phyloP scores from a whole-genome alignment of 2,797 vertebrate genomes.

The Manis crassicaudata region DNA sequence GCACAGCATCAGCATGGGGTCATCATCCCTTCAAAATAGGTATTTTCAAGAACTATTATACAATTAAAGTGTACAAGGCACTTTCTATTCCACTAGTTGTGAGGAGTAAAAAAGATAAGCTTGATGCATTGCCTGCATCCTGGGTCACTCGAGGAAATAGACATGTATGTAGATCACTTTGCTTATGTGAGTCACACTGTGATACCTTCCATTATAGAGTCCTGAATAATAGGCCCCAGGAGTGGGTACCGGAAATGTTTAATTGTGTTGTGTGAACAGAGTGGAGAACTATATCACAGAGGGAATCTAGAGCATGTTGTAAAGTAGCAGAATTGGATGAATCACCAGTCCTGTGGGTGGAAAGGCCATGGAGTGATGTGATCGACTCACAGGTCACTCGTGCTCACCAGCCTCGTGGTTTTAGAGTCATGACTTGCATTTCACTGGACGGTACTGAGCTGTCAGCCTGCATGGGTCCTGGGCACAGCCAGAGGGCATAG shows the following conservation, averaged over 20 bases:
- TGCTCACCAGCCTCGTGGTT: background rate
- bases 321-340: background rate
- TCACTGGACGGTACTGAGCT: background rate
- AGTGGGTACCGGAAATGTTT: background rate
- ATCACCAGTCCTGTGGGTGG: no score
- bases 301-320: no score
- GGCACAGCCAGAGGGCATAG: no score
- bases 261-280: background rate
- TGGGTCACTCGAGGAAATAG: background rate
- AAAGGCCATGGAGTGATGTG: background rate
- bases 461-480: background rate
- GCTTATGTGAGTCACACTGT: background rate
- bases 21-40: background rate
- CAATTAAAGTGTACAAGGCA: background rate
- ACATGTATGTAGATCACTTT: fast-evolving
- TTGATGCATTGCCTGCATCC: background rate
- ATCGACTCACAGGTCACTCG: no score
- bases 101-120: background rate
- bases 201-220: background rate
- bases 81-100: background rate
- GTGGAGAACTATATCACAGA: background rate
- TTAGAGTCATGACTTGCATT: background rate
- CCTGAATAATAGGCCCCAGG: background rate
- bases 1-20: background rate
- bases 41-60: background rate